Percentiles rank a stretch among this genome's conserved stretches.
phyloP scores from a whole-genome alignment of 2,888 invertebrate genomes.

The Vandiemenella viatica region DNA sequence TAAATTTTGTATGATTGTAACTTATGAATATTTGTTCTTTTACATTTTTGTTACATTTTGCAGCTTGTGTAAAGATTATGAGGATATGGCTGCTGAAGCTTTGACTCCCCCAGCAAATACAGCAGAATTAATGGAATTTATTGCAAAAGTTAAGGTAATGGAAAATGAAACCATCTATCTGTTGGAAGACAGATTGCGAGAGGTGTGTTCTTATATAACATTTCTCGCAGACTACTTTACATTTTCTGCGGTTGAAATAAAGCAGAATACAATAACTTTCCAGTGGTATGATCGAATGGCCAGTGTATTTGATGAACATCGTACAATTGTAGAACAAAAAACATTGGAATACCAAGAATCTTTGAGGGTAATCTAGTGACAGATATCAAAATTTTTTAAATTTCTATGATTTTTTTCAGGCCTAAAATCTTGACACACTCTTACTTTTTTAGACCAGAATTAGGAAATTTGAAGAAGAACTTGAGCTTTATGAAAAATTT shows the following conservation, averaged over 20 bases:
- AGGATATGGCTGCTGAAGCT: constrained; percentile 59
- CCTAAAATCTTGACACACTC: background rate
- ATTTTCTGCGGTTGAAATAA: constrained; percentile 70
- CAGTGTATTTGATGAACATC: constrained; percentile 67
- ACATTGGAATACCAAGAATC: constrained; percentile 71
- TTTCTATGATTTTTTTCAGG: background rate
- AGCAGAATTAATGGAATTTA: constrained; percentile 68
- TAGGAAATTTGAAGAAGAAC: constrained; percentile 65
- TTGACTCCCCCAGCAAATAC: constrained; percentile 69
- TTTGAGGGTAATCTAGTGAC: constrained; percentile 38
- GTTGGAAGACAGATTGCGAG: constrained; percentile 60
- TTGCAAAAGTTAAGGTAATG: constrained; percentile 57
- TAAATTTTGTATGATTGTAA: too few species aligned
- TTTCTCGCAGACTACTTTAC: constrained; percentile 71
- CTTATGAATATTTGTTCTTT: too few species aligned
- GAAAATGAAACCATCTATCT: constrained; percentile 51
- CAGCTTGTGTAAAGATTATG: constrained; percentile 73
- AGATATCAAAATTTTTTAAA: background rate
- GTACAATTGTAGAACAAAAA: constrained; percentile 64
- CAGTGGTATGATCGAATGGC: constrained; percentile 74
- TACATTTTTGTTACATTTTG: constrained; percentile 18
- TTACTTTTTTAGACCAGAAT: constrained; percentile 38
- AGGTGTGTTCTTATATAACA: constrained; percentile 43
- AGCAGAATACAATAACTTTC: constrained; percentile 74
- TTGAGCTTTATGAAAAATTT: constrained; percentile 63